phyloP scores from a whole-genome alignment of 2,888 invertebrate species.

The Xanthostigma xanthostigma region DNA sequence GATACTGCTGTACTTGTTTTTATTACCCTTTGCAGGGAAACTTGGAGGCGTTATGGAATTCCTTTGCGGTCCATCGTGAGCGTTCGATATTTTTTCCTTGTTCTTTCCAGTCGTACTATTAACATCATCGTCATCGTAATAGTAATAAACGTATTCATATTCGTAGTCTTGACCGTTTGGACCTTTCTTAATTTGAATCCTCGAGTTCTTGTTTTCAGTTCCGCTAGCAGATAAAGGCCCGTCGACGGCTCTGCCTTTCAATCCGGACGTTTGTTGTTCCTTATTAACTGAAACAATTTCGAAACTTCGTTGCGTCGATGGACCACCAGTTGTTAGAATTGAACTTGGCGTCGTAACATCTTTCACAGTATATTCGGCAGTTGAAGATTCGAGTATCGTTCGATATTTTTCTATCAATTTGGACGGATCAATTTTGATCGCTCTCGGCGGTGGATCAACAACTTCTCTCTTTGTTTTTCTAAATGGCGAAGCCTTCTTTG shows the following conservation, averaged over 20 bases:
- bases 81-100: slow-evolving; percentile 26
- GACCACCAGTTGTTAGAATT: slow-evolving; percentile 20
- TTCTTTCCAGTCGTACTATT: slow-evolving; percentile 26
- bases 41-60: slow-evolving; percentile 31
- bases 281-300: slow-evolving; percentile 21
- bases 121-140: slow-evolving; percentile 70
- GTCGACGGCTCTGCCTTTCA: slow-evolving; percentile 26
- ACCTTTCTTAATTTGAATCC: slow-evolving; percentile 73
- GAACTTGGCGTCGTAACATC: slow-evolving; percentile 1
- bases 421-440: slow-evolving; percentile 23
- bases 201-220: slow-evolving; percentile 51
- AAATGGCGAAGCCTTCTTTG: too few relatives aligned
- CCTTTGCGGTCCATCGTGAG: slow-evolving; percentile 45
- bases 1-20: slow-evolving; percentile 39
- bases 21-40: slow-evolving; percentile 28
- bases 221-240: slow-evolving; percentile 46
- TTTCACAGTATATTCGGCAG: neutral
- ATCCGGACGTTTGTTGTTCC: slow-evolving; percentile 18
- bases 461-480: slow-evolving; percentile 11
- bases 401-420: slow-evolving; percentile 23
- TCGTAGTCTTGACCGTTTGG: slow-evolving; percentile 84
- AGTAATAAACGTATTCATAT: slow-evolving; percentile 84
- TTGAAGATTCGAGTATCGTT: slow-evolving; percentile 1
- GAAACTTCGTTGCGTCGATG: slow-evolving; percentile 24
- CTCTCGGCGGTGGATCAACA: slow-evolving; percentile 18